phyloP scores from a whole-genome alignment of 2,888 invertebrate genomes.

The Heliconius ethilla region DNA sequence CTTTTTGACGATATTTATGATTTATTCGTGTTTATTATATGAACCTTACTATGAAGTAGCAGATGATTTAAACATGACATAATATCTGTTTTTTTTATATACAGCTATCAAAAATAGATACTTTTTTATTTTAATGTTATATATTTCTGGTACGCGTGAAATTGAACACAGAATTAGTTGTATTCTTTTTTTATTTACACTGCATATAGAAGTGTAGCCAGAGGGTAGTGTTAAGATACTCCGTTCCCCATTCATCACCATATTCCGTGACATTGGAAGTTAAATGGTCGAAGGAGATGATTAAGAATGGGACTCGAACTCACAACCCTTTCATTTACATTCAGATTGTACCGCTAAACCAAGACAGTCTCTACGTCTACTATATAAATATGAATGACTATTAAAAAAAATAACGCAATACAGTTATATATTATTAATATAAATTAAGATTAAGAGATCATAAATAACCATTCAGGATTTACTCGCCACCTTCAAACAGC shows the following conservation, averaged over 20 bases:
- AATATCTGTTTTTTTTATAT: neutral
- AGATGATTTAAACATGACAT: neutral
- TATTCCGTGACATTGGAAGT: no score
- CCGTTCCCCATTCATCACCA: no score
- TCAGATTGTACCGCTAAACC: no score
- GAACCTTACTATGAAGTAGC: neutral
- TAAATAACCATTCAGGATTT: slow-evolving; percentile 14
- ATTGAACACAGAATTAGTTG: no score
- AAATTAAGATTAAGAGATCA: slow-evolving; percentile 4
- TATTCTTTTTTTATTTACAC: no score
- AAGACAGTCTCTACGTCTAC: no score
- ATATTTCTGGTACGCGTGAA: neutral
- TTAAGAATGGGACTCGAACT: no score
- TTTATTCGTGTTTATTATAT: slow-evolving; percentile 1
- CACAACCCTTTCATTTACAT: no score
- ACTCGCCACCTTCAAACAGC: slow-evolving; percentile 12
- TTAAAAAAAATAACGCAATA: neutral
- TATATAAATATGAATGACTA: neutral
- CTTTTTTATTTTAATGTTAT: neutral
- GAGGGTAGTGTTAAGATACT: no score
- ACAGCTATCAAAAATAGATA: neutral
- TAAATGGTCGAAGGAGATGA: no score
- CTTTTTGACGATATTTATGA: slow-evolving; percentile 3
- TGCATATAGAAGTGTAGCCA: no score
- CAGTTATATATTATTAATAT: neutral